Evolutionary conservation across 1,140 invertebrate genomes (phyloP).

Genomic region (Macrostomum lignano): DNA sequence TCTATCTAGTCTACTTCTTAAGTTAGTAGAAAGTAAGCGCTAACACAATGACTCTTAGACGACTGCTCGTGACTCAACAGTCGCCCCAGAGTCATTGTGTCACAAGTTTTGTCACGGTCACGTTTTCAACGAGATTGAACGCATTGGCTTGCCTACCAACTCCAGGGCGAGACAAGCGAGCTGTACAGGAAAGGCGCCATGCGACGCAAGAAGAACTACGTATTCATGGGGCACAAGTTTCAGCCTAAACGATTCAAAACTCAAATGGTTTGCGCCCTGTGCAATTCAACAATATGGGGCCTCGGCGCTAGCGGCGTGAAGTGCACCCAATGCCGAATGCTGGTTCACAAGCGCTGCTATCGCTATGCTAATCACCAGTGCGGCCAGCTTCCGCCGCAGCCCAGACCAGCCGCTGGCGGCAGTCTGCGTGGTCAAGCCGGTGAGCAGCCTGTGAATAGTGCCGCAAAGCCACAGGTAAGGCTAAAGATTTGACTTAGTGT

Average conservation of each 20-base stretch:
- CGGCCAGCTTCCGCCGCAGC: constrained; percentile 12
- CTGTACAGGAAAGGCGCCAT: constrained; percentile 90
- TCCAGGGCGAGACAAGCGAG: too few species aligned
- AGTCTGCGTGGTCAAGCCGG: background rate
- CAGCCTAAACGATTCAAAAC: constrained; percentile 87
- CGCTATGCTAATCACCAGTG: constrained; percentile 71
- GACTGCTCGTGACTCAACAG: too few species aligned
- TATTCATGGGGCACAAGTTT: constrained; percentile 93
- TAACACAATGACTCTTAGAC: too few species aligned
- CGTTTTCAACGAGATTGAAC: too few species aligned
- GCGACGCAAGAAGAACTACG: constrained; percentile 84
- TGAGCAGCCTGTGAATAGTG: too few species aligned
- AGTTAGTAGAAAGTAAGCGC: too few species aligned
- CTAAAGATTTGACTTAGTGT: too few species aligned
- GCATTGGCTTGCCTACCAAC: too few species aligned
- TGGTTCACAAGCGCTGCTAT: constrained; percentile 98
- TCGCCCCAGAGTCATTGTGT: too few species aligned
- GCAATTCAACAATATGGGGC: constrained; percentile 91
- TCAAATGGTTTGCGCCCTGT: constrained; percentile 10
- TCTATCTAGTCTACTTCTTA: background rate
- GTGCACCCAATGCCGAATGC: constrained; percentile 84
- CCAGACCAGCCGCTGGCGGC: constrained; percentile 1
- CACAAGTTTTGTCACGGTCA: too few species aligned
- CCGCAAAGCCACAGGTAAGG: too few species aligned
- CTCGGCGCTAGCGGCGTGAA: constrained; percentile 90